A percentile compares a stretch with the other conserved stretches of the same genome.
phyloP scores from a whole-genome alignment of 1,140 invertebrate genomes.

The Zaprionus capensis region DNA sequence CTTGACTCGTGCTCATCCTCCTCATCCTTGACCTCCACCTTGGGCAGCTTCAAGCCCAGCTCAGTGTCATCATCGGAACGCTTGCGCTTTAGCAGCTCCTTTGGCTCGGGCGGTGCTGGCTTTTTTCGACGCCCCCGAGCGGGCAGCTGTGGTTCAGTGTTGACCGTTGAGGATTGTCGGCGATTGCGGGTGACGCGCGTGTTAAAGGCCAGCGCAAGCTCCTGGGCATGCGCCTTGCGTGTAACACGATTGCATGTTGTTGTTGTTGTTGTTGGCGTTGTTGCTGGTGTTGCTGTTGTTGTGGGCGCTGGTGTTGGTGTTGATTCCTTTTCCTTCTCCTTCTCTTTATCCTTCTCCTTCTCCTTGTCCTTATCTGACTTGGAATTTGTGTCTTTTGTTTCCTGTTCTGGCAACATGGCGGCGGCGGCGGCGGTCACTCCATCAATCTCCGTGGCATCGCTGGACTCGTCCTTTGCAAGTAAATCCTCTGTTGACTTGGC shows the following conservation, averaged over 20 bases:
- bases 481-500: constrained; percentile 44
- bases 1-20: constrained; percentile 27
- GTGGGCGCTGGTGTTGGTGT: constrained; percentile 14
- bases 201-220: constrained; percentile 60
- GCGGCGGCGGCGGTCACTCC: constrained; percentile 4
- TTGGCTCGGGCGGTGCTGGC: constrained; percentile 9
- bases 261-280: constrained; percentile 28
- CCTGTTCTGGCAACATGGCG: constrained; percentile 23
- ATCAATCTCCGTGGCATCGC: constrained; percentile 34
- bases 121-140: constrained; percentile 46
- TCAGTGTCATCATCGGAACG: constrained; percentile 61
- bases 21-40: constrained; percentile 62
- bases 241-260: constrained; percentile 68
- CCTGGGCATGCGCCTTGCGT: constrained; percentile 77
- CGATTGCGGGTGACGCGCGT: constrained; percentile 76
- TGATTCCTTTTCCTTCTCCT: constrained; percentile 37
- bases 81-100: constrained; percentile 66
- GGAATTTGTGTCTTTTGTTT: constrained; percentile 67
- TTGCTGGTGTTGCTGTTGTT: constrained; percentile 10
- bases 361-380: constrained; percentile 40
- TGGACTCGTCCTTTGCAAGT: constrained; percentile 46
- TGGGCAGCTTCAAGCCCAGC: constrained; percentile 58
- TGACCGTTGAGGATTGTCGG: constrained; percentile 59
- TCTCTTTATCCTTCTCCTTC: constrained; percentile 30
- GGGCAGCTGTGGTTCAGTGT: constrained; percentile 32